Evolutionary conservation across 2,113 vertebrate species (phyloP), one percentile per base, ranked within the genome.

Genomic region (Pollachius pollachius): DNA sequence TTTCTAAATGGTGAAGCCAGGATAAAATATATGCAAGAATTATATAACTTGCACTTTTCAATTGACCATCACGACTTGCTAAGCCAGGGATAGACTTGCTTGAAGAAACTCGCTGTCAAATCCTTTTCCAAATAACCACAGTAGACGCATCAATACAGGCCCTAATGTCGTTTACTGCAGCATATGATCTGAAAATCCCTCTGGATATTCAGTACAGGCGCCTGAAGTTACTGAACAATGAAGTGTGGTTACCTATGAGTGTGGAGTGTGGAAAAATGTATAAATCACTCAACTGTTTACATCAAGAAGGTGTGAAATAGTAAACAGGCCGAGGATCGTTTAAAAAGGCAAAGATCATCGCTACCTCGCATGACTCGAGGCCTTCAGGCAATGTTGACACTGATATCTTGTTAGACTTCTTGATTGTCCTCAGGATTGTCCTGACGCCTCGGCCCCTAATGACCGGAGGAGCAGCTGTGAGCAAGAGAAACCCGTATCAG

Each of bases 401-500:
- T 5, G 16, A 77, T 64, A 70, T 72, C 64, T 67, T 64, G 54
- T 74, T 59, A 63, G 81, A 81, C 18, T 65, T 72, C 52, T 48
- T 64, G 19, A 66, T 81, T 6, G 13, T 64, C 17, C 57, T 75
- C 73, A 72, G 68, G 61, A 54, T 65, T 64, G 41, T 76, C 82
- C 77, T 58, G 41, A 78, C 68, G 80, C 76, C 80, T 87, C 65
- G 73, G 67, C 79, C 79, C 71, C 74, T 77, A 89, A 89, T 87
- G 75, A 73, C 75, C 73, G 62, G 11, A 17, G 37, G 67, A 81
- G 80, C 82, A 88, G 84, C 86, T 88, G 78, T 72, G n/a, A 71
- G 41, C 67, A 83, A 13, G 73, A 80, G 66, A 15, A 66, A 76
- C 81, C 67, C 75, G 81, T 84, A 83, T 67, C 78, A 81, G 65